Evolutionary conservation across 2,797 vertebrate genomes (phyloP), one percentile per base, ranked within the genome.

Genomic region (Enteromius trimaculatus): DNA sequence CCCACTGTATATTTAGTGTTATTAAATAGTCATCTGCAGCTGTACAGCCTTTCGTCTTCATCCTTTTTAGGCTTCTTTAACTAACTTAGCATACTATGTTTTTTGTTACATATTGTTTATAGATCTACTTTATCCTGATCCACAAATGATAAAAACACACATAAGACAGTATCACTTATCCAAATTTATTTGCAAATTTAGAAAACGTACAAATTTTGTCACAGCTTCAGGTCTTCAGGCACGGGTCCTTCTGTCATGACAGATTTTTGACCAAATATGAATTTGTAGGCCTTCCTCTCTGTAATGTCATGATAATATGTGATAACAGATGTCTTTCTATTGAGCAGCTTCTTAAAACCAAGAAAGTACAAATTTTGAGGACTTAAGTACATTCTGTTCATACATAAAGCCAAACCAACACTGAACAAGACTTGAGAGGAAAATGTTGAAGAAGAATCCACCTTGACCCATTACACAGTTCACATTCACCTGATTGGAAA

Each of bases 171-270:
- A 70, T 70, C 34, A 77, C 3, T 60, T 83, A 70, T 71, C 16
- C 92, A 89, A 89, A 90, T 95, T 96, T 95, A 96, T 95, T 96
- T 93, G 88, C 91, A 95, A 95, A 92, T 90, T 92, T 92, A 94
- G 88, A 95, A 95, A 95, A 95, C 93, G 90, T 95, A 95, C 92
- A 95, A 95, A 95, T 93, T 90, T 90, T 92, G 94, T 96, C 94
- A 96, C 94, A 96, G 95, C 95, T 94, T 95, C 91, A 93, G 95
- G 95, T 96, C 95, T 93, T 95, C 94, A 95, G 95, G 95, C 95
- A 96, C 95, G 87, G 93, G 92, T 93, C 92, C 94, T 90, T 92
- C 89, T 88, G 88, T 86, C 90, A 87, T 90, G 85, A 93, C 88
- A 90, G 79, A 83, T 84, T 87, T 82, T 90, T 90, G 91, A 90